Evolutionary conservation across 1,140 invertebrate genomes (phyloP).

Genomic region (Venturia canescens): DNA sequence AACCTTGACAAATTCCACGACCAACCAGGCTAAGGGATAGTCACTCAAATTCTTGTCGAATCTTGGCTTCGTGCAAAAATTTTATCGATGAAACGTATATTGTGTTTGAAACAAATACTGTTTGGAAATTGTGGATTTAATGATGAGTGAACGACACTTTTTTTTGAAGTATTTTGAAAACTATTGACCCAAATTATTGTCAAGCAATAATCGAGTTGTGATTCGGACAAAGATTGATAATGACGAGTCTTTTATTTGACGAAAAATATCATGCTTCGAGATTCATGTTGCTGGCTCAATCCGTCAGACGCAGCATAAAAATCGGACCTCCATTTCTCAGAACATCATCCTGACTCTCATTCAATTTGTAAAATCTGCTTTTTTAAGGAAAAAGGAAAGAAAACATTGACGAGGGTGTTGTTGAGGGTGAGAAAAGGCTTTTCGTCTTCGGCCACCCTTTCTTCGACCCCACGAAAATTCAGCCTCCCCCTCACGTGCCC

Average conservation of each 20-base stretch:
- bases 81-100: background rate
- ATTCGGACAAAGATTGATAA: no score
- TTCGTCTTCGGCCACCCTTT: background rate
- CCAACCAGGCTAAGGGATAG: no score
- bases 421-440: background rate
- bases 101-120: background rate
- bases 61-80: background rate
- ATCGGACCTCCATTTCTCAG: background rate
- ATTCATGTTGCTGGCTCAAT: no score
- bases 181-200: no score
- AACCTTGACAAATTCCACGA: background rate
- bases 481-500: background rate
- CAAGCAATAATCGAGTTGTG: no score
- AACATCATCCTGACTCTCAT: background rate
- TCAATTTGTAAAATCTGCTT: slow-evolving; percentile 1
- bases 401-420: background rate
- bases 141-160: no score
- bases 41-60: background rate
- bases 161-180: no score
- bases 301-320: background rate
- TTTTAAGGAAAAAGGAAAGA: slow-evolving; percentile 1
- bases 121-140: no score
- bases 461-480: slow-evolving; percentile 42
- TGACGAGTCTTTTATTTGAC: background rate
- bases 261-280: no score